phyloP scores from a whole-genome alignment of 2,888 invertebrate genomes.

The Xylota segnis region DNA sequence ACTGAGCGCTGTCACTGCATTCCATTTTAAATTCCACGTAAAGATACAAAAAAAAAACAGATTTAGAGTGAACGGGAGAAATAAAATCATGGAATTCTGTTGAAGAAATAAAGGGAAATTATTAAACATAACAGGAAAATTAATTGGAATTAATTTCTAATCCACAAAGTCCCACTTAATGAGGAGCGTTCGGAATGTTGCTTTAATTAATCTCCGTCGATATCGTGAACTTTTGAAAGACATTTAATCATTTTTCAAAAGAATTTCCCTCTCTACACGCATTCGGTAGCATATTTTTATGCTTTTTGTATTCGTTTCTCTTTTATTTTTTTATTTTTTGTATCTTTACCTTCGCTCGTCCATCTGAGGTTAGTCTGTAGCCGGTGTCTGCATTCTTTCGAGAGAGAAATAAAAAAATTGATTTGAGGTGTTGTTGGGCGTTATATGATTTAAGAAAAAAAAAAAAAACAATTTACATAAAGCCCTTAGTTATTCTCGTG shows the following conservation, averaged over 20 bases:
- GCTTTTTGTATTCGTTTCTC: slow-evolving; percentile 23
- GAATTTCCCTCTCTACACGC: slow-evolving; percentile 58
- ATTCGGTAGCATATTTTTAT: slow-evolving; percentile 71
- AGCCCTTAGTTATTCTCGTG: slow-evolving; percentile 1
- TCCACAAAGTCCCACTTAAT: slow-evolving; percentile 70
- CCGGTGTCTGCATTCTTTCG: slow-evolving; percentile 27
- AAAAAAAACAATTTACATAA: slow-evolving; percentile 10
- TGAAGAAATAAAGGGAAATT: slow-evolving; percentile 29
- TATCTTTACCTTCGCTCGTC: neutral
- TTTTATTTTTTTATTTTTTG: slow-evolving; percentile 10
- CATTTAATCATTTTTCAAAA: slow-evolving; percentile 64
- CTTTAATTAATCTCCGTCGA: slow-evolving; percentile 64
- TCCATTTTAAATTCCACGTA: slow-evolving; percentile 40
- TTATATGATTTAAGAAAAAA: slow-evolving; percentile 13
- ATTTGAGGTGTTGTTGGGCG: slow-evolving; percentile 34
- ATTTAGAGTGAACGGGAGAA: slow-evolving; percentile 6
- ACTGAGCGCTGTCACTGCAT: slow-evolving; percentile 28
- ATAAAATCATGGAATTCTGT: slow-evolving; percentile 26
- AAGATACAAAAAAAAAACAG: slow-evolving; percentile 22
- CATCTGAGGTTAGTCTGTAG: neutral
- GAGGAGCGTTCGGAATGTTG: slow-evolving; percentile 61
- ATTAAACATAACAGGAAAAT: slow-evolving; percentile 58
- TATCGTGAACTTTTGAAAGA: slow-evolving; percentile 64
- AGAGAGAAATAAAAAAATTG: slow-evolving; percentile 15
- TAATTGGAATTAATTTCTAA: slow-evolving; percentile 72